Base-by-base conservation (phyloP, 2,797 vertebrate genomes). In the Siniperca scherzeri region DNA sequence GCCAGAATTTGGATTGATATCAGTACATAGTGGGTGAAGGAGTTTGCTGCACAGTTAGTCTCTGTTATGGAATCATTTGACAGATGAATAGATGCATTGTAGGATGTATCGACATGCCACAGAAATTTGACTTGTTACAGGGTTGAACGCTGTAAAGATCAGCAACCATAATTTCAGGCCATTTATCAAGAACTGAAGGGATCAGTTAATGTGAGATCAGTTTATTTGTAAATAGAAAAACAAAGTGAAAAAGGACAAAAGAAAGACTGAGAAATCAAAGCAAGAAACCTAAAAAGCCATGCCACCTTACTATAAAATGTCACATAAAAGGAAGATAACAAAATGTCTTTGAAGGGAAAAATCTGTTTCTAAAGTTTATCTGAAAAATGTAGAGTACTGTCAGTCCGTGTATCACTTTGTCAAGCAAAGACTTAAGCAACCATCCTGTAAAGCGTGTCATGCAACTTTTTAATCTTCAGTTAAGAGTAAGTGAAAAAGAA, bases 1-100 rank as follows among this genome's bases (percentile, higher is more conserved):
- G 70, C 70, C 75, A 82, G 70, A 75, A 42, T 77, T 80, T 82
- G 65, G 67, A 81, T 72, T 82, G 59, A 87, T 89, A 70, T 82
- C 77, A 88, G 48, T 52, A 65, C 46, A 74, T 38, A 44, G 44
- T 25, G n/a, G 52, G 30, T 70, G 33, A 81, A 78, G 14, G 25
- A 36, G 2, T 50, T 65, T 74, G 62, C 30, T 66, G 53, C 76
- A 74, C 33, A 70, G 16, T 71, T 70, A 40, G 9, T 70, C 55
- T 78, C 48, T 76, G 19, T 76, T 56, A 66, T 19, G 48, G 13
- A 73, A 38, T 78, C 19, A 21, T 86, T 57, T 73, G 33, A 71
- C 40, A 85, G 53, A 83, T 85, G 3, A 84, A 86, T 56, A 55
- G 27, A 77, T 61, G 40, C 19, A 71, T 81, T 5, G 21, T 68